phyloP scores from a whole-genome alignment of 1,140 invertebrate species.

The Diabrotica virgifera region DNA sequence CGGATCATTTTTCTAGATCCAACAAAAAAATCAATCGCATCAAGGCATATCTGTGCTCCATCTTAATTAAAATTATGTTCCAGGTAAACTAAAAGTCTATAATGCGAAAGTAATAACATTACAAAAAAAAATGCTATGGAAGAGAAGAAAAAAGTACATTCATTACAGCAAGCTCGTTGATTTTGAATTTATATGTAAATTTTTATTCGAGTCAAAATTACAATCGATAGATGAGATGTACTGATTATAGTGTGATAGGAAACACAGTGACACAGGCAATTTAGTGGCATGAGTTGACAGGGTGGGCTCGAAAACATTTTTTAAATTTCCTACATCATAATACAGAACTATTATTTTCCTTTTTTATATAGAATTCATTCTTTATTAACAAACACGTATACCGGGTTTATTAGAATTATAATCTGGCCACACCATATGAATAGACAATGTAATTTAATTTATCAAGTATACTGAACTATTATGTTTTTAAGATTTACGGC shows the following conservation, averaged over 20 bases:
- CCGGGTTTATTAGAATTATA: no score
- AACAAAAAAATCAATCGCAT: no score
- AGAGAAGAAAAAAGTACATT: conserved; percentile 15
- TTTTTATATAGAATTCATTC: no score
- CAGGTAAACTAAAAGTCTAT: conserved; percentile 7
- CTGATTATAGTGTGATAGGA: conserved; percentile 22
- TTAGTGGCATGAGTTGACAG: conserved; percentile 16
- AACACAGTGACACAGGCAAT: conserved; percentile 24
- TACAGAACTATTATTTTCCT: no score
- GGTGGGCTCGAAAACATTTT: no score
- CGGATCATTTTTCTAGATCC: no score
- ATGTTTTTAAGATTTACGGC: no score
- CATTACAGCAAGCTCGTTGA: conserved; percentile 17
- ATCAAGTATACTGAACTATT: no score
- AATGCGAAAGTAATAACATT: conserved; percentile 18
- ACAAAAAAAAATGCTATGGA: neutral
- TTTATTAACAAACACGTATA: no score
- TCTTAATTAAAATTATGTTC: conserved; percentile 5
- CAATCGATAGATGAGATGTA: conserved; percentile 21
- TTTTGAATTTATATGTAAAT: conserved; percentile 24
- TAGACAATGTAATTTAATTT: no score
- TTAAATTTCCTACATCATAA: no score
- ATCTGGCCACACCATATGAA: no score
- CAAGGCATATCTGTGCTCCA: neutral
- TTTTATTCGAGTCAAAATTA: conserved; percentile 17